Evolutionary conservation across 2,888 invertebrate species (phyloP).

Genomic region (Unio pictorum): DNA sequence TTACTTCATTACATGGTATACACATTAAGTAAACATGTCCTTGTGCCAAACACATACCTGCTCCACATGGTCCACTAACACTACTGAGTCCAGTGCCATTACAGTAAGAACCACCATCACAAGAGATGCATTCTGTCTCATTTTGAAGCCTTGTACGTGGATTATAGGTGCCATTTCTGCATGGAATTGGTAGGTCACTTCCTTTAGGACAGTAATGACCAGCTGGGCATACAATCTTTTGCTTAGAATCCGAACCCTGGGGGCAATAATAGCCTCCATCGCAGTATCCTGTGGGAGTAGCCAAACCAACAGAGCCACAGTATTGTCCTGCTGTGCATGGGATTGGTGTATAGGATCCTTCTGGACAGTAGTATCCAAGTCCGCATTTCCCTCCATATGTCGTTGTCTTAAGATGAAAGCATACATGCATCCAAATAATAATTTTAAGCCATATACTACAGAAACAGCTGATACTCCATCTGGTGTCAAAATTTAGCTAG

Average conservation of each 20-base stretch:
- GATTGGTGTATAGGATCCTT: conserved; percentile 52
- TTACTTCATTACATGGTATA: neutral
- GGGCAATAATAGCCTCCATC: conserved; percentile 63
- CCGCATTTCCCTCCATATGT: conserved; percentile 62
- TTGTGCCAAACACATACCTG: conserved; percentile 33
- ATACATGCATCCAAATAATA: too few relatives aligned
- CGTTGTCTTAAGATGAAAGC: conserved; percentile 43
- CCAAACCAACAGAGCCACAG: conserved; percentile 58
- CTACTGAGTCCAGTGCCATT: conserved; percentile 55
- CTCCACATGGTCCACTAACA: conserved; percentile 51
- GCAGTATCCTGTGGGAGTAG: conserved; percentile 54
- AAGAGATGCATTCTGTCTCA: conserved; percentile 50
- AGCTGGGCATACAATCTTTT: conserved; percentile 47
- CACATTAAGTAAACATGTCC: too few relatives aligned
- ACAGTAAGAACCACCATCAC: conserved; percentile 61
- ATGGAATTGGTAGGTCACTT: conserved; percentile 55
- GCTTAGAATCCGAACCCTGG: conserved; percentile 39
- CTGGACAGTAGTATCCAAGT: conserved; percentile 63
- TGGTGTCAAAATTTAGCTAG: too few relatives aligned
- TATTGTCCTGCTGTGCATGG: conserved; percentile 64
- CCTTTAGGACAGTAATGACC: conserved; percentile 60
- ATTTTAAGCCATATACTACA: too few relatives aligned
- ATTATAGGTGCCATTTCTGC: conserved; percentile 66
- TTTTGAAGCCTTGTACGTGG: conserved; percentile 32
- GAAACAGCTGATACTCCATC: too few relatives aligned